Evolutionary conservation across 2,113 vertebrate genomes (phyloP), one percentile per base, ranked within the genome.

Genomic region (Rhinogobius similis): DNA sequence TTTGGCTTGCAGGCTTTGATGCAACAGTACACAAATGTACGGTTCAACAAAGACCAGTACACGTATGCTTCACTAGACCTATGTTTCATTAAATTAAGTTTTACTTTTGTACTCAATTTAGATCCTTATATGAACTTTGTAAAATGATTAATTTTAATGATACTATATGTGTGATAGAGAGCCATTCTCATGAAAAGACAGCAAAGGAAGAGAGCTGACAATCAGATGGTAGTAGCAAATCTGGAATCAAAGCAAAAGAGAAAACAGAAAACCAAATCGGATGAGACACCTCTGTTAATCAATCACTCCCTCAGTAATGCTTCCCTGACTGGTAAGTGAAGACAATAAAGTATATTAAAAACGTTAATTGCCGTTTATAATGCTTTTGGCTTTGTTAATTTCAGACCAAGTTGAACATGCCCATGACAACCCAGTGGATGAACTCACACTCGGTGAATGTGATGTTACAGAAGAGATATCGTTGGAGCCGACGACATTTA

Each of bases 171-270:
- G 18, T 50, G 29, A 12, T 68, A 94, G 93, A 82, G 90, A 70
- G 78, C 69, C 2, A 88, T 94, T 69, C 48, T 93, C 73, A 90
- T 93, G 21, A 93, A 92, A 73, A 94, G 92, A 68, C 93, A 94
- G 72, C 92, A 92, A 67, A 93, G 90, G 72, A 92, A 91, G 71
- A 87, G 93, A 68, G 41, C 89, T 12, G 90, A 93, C 69, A 32
- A 77, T 65, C 93, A 92, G 52, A 94, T 94, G 93, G 90, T 94
- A 56, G 88, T 75, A 1, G 84, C 91, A 38, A 94, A 91, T 78
- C 72, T 80, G n/a, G 91, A 93, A 4, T 8, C 75, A 61, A 81
- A 81, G 21, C 87, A 91, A 70, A 93, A 88, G 79, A 66, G 85
- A 10, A 92, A 83, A 67, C 88, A 87, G 79, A 92, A 89, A 87